These are phyloP conservation scores for Dynastes hyllus DNA, from an alignment of 2,888 invertebrate genomes.

Conservation along the genomic window DNA sequence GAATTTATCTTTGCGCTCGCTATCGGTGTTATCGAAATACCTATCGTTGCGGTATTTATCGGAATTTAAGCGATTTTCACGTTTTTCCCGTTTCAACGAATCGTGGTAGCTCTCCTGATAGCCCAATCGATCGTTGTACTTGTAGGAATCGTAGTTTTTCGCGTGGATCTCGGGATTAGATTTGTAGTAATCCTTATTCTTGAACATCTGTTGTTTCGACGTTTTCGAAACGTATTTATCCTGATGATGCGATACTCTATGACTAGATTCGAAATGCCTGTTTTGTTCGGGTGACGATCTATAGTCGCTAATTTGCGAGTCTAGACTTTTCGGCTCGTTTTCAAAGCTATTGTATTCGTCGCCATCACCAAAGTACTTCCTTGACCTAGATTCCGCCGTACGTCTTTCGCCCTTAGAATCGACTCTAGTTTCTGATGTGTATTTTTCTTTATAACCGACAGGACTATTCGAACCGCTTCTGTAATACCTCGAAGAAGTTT, in stretches of 20 bases:
- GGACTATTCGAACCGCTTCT: constrained; percentile 75
- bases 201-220: constrained; percentile 62
- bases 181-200: constrained; percentile 74
- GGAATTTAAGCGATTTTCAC: constrained; percentile 70
- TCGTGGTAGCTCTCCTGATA: constrained; percentile 73
- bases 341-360: constrained; percentile 67
- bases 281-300: constrained; percentile 76
- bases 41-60: constrained; percentile 67
- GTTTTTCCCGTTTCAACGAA: constrained; percentile 77
- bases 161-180: constrained; percentile 78
- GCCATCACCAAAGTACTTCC: constrained; percentile 68
- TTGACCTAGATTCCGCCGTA: constrained; percentile 70
- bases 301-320: constrained; percentile 77
- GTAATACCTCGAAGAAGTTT: constrained; percentile 74
- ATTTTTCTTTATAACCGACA: constrained; percentile 73
- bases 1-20: constrained; percentile 76
- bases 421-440: constrained; percentile 72
- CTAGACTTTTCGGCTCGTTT: constrained; percentile 80
- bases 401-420: constrained; percentile 72
- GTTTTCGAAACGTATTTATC: constrained; percentile 61
- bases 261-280: constrained; percentile 66
- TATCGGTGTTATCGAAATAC: constrained; percentile 71
- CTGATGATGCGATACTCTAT: constrained; percentile 57
- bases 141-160: constrained; percentile 70
- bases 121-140: constrained; percentile 69